Conservation (phyloP, 2,113 vertebrate genomes). For the Merops nubicus region DNA sequence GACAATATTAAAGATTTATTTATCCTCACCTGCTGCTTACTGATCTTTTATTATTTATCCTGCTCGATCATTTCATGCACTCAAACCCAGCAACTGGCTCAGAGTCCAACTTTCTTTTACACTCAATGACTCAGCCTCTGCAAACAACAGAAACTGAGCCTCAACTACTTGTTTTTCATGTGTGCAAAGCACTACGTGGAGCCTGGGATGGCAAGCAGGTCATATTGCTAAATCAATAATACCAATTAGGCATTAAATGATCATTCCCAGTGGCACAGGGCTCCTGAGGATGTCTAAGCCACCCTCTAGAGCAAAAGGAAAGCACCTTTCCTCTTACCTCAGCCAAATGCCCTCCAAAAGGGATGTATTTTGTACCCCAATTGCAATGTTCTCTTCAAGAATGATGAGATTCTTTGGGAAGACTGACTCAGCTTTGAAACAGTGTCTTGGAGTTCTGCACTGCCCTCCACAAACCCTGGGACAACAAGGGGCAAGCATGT, state of each 20-base stretch:
- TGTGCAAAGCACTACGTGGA: neutral
- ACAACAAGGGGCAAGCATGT: neutral
- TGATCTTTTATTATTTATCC: neutral
- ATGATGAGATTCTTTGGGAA: neutral
- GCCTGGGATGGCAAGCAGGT: neutral
- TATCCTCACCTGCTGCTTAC: neutral
- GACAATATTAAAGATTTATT: neutral
- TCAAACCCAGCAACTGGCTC: neutral
- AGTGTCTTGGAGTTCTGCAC: neutral
- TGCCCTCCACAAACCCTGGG: neutral
- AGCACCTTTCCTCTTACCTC: neutral
- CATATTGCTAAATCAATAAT: neutral
- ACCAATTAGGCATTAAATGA: neutral
- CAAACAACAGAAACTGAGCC: neutral
- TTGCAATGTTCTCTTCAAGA: neutral
- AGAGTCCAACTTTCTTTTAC: neutral
- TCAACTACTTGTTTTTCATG: neutral
- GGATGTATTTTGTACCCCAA: neutral
- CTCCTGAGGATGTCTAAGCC: neutral
- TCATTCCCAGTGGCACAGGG: neutral
- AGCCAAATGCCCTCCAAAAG: neutral
- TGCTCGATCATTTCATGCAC: fast-evolving
- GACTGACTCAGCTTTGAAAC: neutral
- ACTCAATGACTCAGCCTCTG: neutral
- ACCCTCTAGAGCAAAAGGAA: neutral